Evolutionary conservation across 2,113 vertebrate species (phyloP).

Genomic region (Platichthys stellatus): DNA sequence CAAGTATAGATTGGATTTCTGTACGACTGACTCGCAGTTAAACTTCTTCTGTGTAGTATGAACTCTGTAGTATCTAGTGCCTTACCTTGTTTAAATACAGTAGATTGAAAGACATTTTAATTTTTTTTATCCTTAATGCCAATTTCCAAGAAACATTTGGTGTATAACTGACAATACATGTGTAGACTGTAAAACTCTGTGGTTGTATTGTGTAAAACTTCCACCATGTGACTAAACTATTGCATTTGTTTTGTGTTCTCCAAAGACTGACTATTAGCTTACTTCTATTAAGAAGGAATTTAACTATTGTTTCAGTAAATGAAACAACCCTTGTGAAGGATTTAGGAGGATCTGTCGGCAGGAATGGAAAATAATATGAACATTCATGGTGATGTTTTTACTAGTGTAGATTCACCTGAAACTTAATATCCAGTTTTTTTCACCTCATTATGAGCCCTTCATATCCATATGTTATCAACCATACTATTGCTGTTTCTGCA

Average conservation of each 20-base stretch:
- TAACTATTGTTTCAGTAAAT: no score
- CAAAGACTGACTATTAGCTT: no score
- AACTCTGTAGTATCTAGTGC: slow-evolving; percentile 45
- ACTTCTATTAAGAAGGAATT: no score
- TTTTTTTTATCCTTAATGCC: background rate
- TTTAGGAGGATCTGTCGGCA: no score
- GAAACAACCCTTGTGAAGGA: no score
- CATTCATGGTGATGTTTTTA: no score
- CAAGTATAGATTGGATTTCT: background rate
- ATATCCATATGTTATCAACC: no score
- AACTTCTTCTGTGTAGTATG: background rate
- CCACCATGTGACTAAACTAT: background rate
- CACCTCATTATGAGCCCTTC: no score
- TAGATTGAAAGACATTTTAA: background rate
- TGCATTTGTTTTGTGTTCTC: background rate
- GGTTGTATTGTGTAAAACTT: background rate
- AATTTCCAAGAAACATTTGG: background rate
- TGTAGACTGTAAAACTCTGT: background rate
- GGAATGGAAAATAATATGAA: no score
- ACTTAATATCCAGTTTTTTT: no score
- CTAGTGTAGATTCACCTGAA: no score
- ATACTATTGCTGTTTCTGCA: no score
- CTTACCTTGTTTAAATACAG: slow-evolving; percentile 39
- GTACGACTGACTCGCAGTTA: slow-evolving; percentile 19
- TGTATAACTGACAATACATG: background rate